Conservation (phyloP, 2,797 vertebrate species). For the Rhinogobio ventralis region DNA sequence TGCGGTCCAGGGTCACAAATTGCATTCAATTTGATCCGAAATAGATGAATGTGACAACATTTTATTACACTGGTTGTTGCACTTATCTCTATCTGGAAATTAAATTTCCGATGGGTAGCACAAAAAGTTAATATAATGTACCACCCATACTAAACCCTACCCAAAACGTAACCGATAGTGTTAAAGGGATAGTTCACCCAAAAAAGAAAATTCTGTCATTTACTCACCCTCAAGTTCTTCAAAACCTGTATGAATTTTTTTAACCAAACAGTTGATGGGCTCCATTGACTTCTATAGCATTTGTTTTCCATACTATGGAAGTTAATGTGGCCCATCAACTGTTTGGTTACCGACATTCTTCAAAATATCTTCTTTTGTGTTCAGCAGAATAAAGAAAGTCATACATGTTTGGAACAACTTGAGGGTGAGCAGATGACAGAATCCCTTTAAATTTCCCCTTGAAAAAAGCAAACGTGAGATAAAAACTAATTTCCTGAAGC, state of each 20-base stretch:
- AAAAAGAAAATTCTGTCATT: too few relatives aligned
- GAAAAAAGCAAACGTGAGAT: background rate
- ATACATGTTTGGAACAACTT: background rate
- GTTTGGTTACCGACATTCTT: too few relatives aligned
- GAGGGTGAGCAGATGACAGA: background rate
- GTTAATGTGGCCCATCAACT: too few relatives aligned
- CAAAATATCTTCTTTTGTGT: background rate
- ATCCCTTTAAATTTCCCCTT: too few relatives aligned
- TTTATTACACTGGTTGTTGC: background rate
- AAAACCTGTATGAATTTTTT: background rate
- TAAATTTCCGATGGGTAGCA: fast-evolving
- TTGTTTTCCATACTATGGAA: background rate
- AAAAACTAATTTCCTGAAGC: background rate
- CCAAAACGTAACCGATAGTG: background rate
- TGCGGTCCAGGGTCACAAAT: too few relatives aligned
- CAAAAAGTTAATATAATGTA: background rate
- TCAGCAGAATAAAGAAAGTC: background rate
- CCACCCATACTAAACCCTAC: background rate
- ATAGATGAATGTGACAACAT: background rate
- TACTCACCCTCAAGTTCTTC: background rate
- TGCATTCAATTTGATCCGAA: too few relatives aligned
- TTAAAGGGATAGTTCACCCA: background rate
- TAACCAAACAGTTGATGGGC: background rate
- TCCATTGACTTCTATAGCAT: background rate
- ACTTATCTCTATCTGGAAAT: background rate